phyloP scores from a whole-genome alignment of 2,888 invertebrate genomes.

The Trachelus iudaicus region DNA sequence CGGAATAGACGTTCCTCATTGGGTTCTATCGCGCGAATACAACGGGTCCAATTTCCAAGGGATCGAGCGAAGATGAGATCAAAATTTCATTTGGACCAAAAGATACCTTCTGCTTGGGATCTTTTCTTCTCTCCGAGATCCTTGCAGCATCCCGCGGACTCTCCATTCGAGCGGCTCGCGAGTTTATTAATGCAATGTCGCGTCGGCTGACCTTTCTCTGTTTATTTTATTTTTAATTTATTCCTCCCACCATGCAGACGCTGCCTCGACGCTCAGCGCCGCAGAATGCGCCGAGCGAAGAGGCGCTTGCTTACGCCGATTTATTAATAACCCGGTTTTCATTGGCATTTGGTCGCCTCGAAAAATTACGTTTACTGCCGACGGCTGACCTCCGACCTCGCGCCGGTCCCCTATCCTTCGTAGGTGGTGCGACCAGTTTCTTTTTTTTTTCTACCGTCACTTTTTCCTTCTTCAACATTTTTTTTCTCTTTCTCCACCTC shows the following conservation, averaged over 20 bases:
- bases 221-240: constrained; percentile 46
- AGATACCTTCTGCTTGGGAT: background rate
- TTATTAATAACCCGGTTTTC: constrained; percentile 57
- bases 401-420: constrained; percentile 37
- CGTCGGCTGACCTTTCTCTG: constrained; percentile 41
- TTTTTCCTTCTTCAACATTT: background rate
- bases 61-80: background rate
- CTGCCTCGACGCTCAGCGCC: constrained; percentile 6
- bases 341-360: constrained; percentile 44
- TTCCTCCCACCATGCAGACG: constrained; percentile 34
- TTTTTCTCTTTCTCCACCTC: background rate
- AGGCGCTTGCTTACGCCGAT: constrained; percentile 41
- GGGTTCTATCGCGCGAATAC: no score
- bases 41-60: background rate
- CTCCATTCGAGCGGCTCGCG: background rate
- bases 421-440: constrained; percentile 53
- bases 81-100: background rate
- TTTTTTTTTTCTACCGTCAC: constrained; percentile 9
- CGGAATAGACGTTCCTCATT: no score
- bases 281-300: constrained; percentile 7
- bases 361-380: constrained; percentile 46
- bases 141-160: background rate
- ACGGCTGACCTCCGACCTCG: constrained; percentile 44
- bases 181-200: constrained; percentile 44
- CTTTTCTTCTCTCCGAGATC: background rate